These are phyloP conservation scores for Bombyx mori DNA, from an alignment of 1,140 invertebrate genomes.

Conservation along the genomic window DNA sequence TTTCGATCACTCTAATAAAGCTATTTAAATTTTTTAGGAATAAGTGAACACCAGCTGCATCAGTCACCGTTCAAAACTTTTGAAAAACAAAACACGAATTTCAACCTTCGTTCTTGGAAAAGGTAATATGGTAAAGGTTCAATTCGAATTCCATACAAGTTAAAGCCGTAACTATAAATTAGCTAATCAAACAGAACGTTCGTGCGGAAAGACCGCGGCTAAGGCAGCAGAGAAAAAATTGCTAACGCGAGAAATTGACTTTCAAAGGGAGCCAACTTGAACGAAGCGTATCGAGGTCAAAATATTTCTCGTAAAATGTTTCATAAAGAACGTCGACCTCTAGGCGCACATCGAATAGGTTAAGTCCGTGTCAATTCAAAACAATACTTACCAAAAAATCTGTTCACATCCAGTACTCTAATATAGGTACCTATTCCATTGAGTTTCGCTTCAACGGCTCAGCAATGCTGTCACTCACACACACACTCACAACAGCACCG, in stretches of 20 bases:
- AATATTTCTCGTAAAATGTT: conserved; percentile 9
- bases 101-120: too few relatives aligned
- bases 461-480: conserved; percentile 57
- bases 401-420: conserved; percentile 30
- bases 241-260: conserved; percentile 27
- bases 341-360: conserved; percentile 35
- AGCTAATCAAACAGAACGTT: conserved; percentile 20
- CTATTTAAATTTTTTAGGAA: too few relatives aligned
- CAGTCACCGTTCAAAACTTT: too few relatives aligned
- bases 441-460: conserved; percentile 62
- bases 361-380: conserved; percentile 43
- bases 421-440: conserved; percentile 44
- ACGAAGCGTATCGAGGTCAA: conserved; percentile 42
- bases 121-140: too few relatives aligned
- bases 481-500: conserved; percentile 49
- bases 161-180: conserved; percentile 14
- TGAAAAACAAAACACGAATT: not conserved
- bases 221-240: conserved; percentile 17
- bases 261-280: conserved; percentile 32
- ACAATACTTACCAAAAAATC: conserved; percentile 59
- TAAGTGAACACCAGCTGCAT: too few relatives aligned
- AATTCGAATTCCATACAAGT: not conserved
- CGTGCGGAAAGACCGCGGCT: conserved; percentile 15
- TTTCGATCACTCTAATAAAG: too few relatives aligned
- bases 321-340: conserved; percentile 20